Evolutionary conservation across 2,797 vertebrate genomes (phyloP), one percentile per base, ranked within the genome.

Genomic region (Acipenser oxyrinchus): DNA sequence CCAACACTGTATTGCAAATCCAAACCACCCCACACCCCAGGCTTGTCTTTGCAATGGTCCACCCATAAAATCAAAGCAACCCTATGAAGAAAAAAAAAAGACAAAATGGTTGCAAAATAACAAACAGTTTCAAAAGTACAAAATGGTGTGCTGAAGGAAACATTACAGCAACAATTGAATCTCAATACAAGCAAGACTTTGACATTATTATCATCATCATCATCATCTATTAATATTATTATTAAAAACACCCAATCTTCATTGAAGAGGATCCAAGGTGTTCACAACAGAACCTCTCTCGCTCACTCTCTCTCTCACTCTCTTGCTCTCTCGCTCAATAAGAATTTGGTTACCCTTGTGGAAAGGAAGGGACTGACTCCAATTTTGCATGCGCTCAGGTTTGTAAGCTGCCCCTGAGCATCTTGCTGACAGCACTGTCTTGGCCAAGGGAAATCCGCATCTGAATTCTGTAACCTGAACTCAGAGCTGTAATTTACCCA

Each of bases 1-100:
- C 89, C 89, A 92, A 76, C 90, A 91, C 68, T 91, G 86, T 73
- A 91, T 89, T 76, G 90, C 89, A 79, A 92, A 92, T 67, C 90
- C 90, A 85, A 91, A 92, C 90, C 90, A 92, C 68, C 88, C 86
- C 67, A 92, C 85, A 3, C 88, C 90, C 87, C 86, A 89, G 66
- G 87, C 83, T 0, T 91, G 83, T 63, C 80, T 78, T 23, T 78
- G 81, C 84, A 87, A 66, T 58, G 88, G 84, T 50, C 86, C 89
- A 68, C 83, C 79, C 69, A 91, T 89, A 60, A 77, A 76, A 0
- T 86, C 76, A 9, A 88, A 91, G 78, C 90, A 92, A 64, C 90
- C 90, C 89, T 91, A 68, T 66, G 48, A 58, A 62, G 8, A 13
- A 64, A 58, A 11, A 58, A 58, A 8, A 10, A 8, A 10, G 5